Evolutionary conservation across 2,888 invertebrate genomes (phyloP).

Genomic region (Perdita meconis): DNA sequence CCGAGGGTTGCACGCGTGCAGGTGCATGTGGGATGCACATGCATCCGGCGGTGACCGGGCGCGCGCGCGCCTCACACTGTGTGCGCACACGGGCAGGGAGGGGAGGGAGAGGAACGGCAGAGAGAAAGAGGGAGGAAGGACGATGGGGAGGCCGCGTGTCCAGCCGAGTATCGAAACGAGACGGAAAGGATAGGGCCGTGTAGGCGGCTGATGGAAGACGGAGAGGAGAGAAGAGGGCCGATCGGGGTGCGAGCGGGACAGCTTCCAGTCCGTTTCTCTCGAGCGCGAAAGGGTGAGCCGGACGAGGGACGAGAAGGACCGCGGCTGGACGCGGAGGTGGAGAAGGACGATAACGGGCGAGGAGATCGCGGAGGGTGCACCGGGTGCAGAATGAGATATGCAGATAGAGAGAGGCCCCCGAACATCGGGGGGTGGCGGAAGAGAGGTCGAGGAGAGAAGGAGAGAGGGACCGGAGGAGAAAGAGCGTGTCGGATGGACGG

Average conservation of each 20-base stretch:
- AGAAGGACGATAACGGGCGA: slow-evolving; percentile 66
- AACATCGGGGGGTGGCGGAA: slow-evolving; percentile 43
- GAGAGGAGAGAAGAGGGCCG: slow-evolving; percentile 45
- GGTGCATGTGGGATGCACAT: slow-evolving; percentile 66
- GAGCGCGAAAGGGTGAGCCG: slow-evolving; percentile 66
- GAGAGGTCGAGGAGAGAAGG: slow-evolving; percentile 47
- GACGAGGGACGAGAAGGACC: slow-evolving; percentile 68
- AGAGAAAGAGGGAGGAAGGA: slow-evolving; percentile 10
- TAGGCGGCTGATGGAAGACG: slow-evolving; percentile 62
- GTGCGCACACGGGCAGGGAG: slow-evolving; percentile 6
- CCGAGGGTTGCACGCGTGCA: slow-evolving; percentile 69
- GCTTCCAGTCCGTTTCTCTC: slow-evolving; percentile 72
- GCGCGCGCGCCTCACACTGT: slow-evolving; percentile 62
- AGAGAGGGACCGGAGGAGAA: slow-evolving; percentile 43
- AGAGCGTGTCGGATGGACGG: slow-evolving; percentile 48
- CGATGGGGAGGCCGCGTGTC: slow-evolving; percentile 46
- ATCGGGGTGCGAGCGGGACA: slow-evolving; percentile 60
- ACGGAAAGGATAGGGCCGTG: slow-evolving; percentile 66
- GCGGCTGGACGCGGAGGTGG: slow-evolving; percentile 63
- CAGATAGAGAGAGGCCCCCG: slow-evolving; percentile 67
- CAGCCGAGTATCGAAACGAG: slow-evolving; percentile 53
- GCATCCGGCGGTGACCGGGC: slow-evolving; percentile 50
- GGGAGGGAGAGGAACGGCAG: slow-evolving; percentile 12
- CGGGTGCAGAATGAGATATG: slow-evolving; percentile 69
- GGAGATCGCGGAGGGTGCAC: slow-evolving; percentile 63